Evolutionary conservation across 2,888 invertebrate species (phyloP), one percentile per base, ranked within the genome.

Genomic region (Lucinisca nassula): DNA sequence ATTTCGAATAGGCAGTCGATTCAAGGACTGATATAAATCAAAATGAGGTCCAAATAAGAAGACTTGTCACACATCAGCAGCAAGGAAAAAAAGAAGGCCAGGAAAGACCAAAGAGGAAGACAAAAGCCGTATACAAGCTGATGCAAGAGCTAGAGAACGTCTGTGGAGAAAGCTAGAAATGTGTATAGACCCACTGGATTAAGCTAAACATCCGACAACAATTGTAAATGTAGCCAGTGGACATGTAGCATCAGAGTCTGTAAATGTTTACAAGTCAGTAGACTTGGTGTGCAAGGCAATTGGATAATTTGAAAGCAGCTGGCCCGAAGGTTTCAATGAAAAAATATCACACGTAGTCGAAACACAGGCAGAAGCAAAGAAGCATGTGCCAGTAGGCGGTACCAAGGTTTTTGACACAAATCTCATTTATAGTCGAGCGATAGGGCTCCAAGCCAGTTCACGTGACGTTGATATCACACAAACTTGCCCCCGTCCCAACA

Each of bases 401-500:
- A 30, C n/a, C 32, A n/a, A n/a, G 17, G 67, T 74, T 3, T 51
- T 30, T 35, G 61, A 82, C 67, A 78, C 82, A 17, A n/a, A 77
- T 12, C 37, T 82, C 12, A 82, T 85, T 30, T 78, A 81, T 67
- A 49, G 73, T 14, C 70, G 84, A 37, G 87, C 77, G 17, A 81
- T 81, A 45, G 84, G 74, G 38, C 37, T 87, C n/a, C 78, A 78
- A 30, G 49, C 73, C 21, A 12, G 35, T 38, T 72, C 45, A 24
- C 55, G 83, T 21, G 32, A 67, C 21, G 58, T 88, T 24, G 70
- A 75, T 40, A 74, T 81, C 10, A 70, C 75, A 51, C 84, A 78
- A 89, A 70, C 82, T 89, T 24, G 70, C 87, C 24, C 81, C 89
- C 40, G 24, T 84, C 17, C 90, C 88, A 38, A 83, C 90, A 70